Base-by-base conservation (phyloP, 2,113 vertebrate genomes). In the Spea bombifrons region DNA sequence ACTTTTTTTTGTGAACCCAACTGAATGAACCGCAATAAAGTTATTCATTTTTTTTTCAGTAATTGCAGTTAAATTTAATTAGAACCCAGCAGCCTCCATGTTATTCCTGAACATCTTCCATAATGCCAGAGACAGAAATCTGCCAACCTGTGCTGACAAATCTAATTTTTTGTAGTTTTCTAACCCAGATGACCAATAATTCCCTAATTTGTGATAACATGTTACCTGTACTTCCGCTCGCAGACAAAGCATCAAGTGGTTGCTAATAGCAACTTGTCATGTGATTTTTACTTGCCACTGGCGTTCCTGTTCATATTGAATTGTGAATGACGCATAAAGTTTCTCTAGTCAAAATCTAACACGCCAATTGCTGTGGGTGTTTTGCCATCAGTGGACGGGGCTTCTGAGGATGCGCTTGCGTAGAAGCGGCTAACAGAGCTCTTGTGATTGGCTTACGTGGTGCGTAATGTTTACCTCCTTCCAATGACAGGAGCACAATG, bases 191-290 rank as follows among this genome's bases (percentile, higher is more conserved):
- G 30, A 30, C 30, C 30, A 30, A 30, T 30, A 30, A 30, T 30
- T 30, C 30, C 30, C 30, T 30, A 30, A 30, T 30, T 30, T 30
- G 30, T 30, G 30, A 30, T 30, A 30, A 30, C 30, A 30, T 30
- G 30, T 30, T 30, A 30, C 30, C 30, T 30, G 30, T 30, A 66
- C 55, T 1, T 3, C 15, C 0, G 4, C 3, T 47, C 71, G 7
- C 66, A 17, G 17, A 57, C 30, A 30, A 8, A 45, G 76, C 69
- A 59, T 78, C 49, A 48, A 49, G 9, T 59, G 3, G 78, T 80
- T 74, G 52, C 78, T 61, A 80, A 55, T 52, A 12, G 78, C 17
- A 80, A 80, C 78, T 5, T 5, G 5, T 2, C 69, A 78, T 50
- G 76, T 78, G 69, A 52, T 43, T 8, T 3, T 8, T 1, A 77